phyloP scores from a whole-genome alignment of 2,113 vertebrate species.

The Nettapus auritus region DNA sequence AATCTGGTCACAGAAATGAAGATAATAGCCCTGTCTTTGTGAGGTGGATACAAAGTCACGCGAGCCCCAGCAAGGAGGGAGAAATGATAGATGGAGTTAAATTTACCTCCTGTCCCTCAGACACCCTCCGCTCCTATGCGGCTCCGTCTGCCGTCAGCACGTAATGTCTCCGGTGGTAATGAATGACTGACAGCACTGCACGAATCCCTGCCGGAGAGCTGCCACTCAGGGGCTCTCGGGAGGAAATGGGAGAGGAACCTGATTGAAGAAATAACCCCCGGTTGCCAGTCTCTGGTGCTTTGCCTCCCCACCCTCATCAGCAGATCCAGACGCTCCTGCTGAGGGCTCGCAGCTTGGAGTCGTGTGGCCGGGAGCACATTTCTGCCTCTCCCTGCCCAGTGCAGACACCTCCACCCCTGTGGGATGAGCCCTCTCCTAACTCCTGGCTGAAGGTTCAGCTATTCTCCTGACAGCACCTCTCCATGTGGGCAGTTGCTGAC shows the following conservation, averaged over 20 bases:
- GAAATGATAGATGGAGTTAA: not conserved
- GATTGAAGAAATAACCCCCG: not conserved
- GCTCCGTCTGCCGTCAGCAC: not conserved
- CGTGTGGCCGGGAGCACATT: rapidly evolving
- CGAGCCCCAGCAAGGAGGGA: not conserved
- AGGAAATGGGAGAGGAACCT: not conserved
- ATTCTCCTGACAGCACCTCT: not conserved
- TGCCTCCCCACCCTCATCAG: not conserved
- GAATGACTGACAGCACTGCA: not conserved
- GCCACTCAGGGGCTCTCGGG: not conserved
- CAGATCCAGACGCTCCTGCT: not conserved
- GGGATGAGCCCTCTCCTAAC: not conserved
- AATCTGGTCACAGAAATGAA: conserved; percentile 19
- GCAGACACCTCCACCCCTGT: not conserved
- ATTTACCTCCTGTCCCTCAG: not conserved
- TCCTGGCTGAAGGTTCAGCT: not conserved
- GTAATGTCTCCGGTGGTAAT: not conserved
- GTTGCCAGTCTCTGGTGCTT: not conserved
- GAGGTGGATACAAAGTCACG: not conserved
- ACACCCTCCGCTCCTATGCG: not conserved
- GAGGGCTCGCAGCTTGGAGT: not conserved
- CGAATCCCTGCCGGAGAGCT: not conserved
- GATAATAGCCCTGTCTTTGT: conserved; percentile 1
- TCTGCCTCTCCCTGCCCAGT: not conserved
- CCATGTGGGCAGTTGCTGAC: rapidly evolving